Percentiles rank a stretch among this genome's conserved stretches.
These are phyloP conservation scores for Eulacestoma nigropectus DNA, from an alignment of 2,113 vertebrate species.

Conservation along the genomic window DNA sequence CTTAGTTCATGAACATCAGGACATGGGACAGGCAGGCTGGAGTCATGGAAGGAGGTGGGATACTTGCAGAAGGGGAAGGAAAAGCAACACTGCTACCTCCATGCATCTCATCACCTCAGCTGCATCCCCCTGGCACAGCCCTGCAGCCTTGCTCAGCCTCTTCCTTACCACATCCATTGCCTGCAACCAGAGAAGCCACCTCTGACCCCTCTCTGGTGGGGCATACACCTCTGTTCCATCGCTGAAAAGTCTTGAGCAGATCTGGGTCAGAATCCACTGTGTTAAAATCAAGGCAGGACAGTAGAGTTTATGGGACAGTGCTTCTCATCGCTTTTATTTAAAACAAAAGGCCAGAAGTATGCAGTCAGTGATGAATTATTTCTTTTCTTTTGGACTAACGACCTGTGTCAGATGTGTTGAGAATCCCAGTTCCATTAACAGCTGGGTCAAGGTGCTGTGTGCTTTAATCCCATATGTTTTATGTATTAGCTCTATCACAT, in stretches of 20 bases:
- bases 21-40: background rate
- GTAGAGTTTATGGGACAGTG: background rate
- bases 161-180: rapidly evolving
- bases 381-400: background rate
- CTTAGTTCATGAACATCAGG: background rate
- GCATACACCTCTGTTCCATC: background rate
- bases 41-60: background rate
- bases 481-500: background rate
- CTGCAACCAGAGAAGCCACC: background rate
- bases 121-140: background rate
- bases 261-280: background rate
- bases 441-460: background rate
- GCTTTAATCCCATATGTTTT: background rate
- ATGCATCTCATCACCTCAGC: background rate
- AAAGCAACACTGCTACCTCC: background rate
- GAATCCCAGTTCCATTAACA: background rate
- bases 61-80: background rate
- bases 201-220: background rate
- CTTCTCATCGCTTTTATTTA: background rate
- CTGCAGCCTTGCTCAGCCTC: background rate
- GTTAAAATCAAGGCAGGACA: background rate
- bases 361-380: background rate
- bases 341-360: background rate
- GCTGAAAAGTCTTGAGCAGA: background rate
- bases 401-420: background rate